phyloP scores from a whole-genome alignment of 2,797 vertebrate species.

The Falco novaeseelandiae region DNA sequence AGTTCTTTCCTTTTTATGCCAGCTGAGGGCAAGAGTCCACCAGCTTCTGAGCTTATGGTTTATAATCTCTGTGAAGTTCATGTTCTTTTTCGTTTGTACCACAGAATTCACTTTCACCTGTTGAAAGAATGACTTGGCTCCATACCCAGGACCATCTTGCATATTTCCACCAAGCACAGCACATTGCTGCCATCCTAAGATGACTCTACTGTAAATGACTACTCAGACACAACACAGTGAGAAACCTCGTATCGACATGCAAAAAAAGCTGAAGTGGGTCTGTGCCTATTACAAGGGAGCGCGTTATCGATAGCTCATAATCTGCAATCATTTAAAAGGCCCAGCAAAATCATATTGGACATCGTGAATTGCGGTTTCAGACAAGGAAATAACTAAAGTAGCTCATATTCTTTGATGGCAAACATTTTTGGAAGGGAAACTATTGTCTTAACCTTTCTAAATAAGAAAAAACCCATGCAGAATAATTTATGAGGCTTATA shows the following conservation, averaged over 20 bases:
- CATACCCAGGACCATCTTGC: neutral
- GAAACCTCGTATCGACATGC: neutral
- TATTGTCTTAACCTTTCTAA: neutral
- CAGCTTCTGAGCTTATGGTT: neutral
- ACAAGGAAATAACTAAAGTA: neutral
- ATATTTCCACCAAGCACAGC: neutral
- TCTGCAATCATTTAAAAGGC: neutral
- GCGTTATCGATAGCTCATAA: neutral
- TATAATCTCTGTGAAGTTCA: neutral
- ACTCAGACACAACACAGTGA: neutral
- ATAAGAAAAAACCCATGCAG: neutral
- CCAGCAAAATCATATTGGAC: neutral
- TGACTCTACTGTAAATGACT: neutral
- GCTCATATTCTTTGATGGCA: neutral
- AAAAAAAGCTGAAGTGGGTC: neutral
- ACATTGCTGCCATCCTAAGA: neutral
- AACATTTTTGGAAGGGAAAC: constrained; percentile 9
- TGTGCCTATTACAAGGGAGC: neutral
- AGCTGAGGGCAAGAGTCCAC: neutral
- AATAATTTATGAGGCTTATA: neutral
- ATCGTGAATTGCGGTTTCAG: neutral
- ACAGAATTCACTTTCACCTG: neutral
- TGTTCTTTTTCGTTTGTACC: neutral
- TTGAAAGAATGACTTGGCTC: neutral
- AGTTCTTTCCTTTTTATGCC: neutral